A percentile compares a stretch with the other conserved stretches of the same genome.
Conservation (phyloP, 2,888 invertebrate species). For the Conomelus anceps region DNA sequence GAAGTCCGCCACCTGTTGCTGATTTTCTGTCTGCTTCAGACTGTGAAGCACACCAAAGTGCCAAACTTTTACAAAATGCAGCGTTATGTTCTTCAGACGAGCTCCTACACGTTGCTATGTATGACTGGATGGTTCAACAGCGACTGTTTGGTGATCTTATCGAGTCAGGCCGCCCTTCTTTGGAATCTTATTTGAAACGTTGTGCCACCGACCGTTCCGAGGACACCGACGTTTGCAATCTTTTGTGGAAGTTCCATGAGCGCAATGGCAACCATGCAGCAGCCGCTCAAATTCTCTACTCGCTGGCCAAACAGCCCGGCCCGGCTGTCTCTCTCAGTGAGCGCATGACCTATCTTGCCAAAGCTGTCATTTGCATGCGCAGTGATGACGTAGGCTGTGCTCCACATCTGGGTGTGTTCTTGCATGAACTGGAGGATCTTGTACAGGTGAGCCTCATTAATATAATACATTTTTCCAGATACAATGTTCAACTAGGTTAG, state of each 20-base stretch:
- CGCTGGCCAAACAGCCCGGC: constrained; percentile 70
- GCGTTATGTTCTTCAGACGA: constrained; percentile 57
- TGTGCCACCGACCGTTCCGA: constrained; percentile 31
- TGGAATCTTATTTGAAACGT: constrained; percentile 69
- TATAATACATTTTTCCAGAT: too few species aligned
- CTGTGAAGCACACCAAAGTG: neutral
- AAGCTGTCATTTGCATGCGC: constrained; percentile 92
- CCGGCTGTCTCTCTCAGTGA: constrained; percentile 67
- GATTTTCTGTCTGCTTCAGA: neutral
- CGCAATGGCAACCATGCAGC: constrained; percentile 83
- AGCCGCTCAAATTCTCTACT: constrained; percentile 84
- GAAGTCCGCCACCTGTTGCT: constrained; percentile 30
- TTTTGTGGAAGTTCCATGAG: constrained; percentile 95
- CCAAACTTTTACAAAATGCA: neutral
- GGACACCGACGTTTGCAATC: constrained; percentile 56
- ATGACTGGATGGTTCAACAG: constrained; percentile 84
- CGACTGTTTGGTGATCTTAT: constrained; percentile 64
- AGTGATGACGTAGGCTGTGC: constrained; percentile 72
- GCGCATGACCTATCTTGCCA: constrained; percentile 83
- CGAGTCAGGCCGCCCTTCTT: constrained; percentile 57
- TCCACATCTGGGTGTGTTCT: constrained; percentile 64
- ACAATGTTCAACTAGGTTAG: too few species aligned
- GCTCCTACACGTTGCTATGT: constrained; percentile 81
- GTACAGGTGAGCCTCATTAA: constrained; percentile 50
- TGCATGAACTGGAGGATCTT: constrained; percentile 87